A percentile compares a stretch with the other conserved stretches of the same genome.
Evolutionary conservation across 2,113 vertebrate species (phyloP).

Genomic region (Anoplopoma fimbria): DNA sequence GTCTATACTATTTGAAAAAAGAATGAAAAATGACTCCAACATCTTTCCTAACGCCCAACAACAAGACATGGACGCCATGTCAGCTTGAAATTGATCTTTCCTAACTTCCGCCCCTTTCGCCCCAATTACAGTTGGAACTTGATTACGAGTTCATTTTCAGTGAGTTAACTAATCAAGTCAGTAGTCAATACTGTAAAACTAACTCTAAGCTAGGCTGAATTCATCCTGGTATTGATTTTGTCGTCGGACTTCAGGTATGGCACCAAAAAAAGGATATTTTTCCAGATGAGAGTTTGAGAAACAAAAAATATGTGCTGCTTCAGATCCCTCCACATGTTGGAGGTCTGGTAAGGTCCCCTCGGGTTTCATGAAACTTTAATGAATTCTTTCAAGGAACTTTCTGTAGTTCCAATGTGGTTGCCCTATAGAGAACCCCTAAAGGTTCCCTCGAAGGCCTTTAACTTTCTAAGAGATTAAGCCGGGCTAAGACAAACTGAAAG

Average conservation of each 20-base stretch:
- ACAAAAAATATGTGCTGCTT: background rate
- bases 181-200: background rate
- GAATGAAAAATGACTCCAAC: background rate
- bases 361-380: slow-evolving; percentile 32
- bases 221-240: background rate
- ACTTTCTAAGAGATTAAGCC: slow-evolving; percentile 49
- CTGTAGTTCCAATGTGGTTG: background rate
- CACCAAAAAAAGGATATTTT: background rate
- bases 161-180: background rate
- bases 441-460: slow-evolving; percentile 39
- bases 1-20: background rate
- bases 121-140: too few relatives aligned
- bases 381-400: background rate
- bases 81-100: background rate
- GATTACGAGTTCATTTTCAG: too few relatives aligned
- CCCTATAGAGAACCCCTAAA: slow-evolving; percentile 28
- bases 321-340: background rate
- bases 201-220: background rate
- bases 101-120: too few relatives aligned
- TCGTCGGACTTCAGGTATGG: background rate
- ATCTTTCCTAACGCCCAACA: background rate
- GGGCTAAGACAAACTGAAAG: slow-evolving; percentile 27
- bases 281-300: background rate
- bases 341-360: background rate
- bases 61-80: background rate